These are phyloP conservation scores for Drosophila dunni DNA, from an alignment of 1,140 invertebrate species.

Conservation along the genomic window DNA sequence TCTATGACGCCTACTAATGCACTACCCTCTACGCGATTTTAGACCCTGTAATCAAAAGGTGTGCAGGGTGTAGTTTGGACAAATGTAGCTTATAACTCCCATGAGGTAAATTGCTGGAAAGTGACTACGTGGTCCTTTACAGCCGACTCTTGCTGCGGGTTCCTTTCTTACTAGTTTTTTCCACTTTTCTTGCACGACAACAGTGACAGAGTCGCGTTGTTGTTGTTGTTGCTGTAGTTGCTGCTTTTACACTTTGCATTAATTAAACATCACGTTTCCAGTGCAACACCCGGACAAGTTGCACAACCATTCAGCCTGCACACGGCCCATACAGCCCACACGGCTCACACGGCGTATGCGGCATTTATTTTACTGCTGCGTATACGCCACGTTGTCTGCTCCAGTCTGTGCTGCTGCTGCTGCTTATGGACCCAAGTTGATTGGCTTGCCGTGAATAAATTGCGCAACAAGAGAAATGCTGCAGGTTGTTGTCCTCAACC, in stretches of 20 bases:
- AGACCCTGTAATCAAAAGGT: too few species aligned
- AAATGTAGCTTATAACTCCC: too few species aligned
- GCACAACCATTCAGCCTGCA: constrained; percentile 34
- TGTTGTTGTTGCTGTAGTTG: constrained; percentile 23
- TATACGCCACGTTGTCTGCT: constrained; percentile 45
- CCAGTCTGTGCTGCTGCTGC: neutral
- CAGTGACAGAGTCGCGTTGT: constrained; percentile 17
- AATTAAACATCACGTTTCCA: constrained; percentile 83
- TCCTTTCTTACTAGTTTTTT: neutral
- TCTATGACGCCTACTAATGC: constrained; percentile 24
- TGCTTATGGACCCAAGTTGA: constrained; percentile 27
- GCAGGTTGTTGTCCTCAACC: constrained; percentile 73
- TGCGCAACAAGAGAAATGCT: constrained; percentile 38
- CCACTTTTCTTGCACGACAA: neutral
- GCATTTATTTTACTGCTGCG: constrained; percentile 55
- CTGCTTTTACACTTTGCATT: constrained; percentile 65
- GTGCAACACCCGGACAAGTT: constrained; percentile 79
- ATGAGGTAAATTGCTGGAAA: too few species aligned
- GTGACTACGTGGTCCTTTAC: too few species aligned
- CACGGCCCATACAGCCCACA: neutral
- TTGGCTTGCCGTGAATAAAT: constrained; percentile 59
- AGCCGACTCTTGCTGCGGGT: neutral
- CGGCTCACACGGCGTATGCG: constrained; percentile 42
- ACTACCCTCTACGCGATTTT: neutral
- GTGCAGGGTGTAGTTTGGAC: too few species aligned